Conservation (phyloP, 2,888 invertebrate species). For the Rhodophaea formosa region DNA sequence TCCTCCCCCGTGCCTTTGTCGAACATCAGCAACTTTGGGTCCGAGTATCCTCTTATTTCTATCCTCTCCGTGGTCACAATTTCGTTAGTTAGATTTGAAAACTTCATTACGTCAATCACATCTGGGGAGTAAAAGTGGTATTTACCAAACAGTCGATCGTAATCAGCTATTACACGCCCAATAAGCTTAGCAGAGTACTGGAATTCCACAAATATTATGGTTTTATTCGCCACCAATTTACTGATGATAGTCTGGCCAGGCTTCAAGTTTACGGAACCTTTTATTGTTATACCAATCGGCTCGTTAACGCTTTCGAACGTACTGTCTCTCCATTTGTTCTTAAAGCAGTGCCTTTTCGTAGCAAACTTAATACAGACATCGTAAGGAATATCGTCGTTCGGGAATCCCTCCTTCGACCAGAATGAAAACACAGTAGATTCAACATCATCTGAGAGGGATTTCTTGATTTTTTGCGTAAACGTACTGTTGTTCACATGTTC, state of each 20-base stretch:
- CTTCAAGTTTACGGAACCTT: slow-evolving; percentile 37
- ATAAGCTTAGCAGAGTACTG: slow-evolving; percentile 44
- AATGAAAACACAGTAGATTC: slow-evolving; percentile 45
- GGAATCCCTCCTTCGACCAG: slow-evolving; percentile 49
- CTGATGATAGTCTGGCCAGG: slow-evolving; percentile 44
- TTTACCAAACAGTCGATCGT: slow-evolving; percentile 51
- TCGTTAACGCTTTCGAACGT: slow-evolving; percentile 31
- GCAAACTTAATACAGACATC: slow-evolving; percentile 43
- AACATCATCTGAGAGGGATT: slow-evolving; percentile 35
- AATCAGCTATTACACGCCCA: slow-evolving; percentile 55
- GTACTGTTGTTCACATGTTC: slow-evolving; percentile 54
- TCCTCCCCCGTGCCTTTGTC: slow-evolving; percentile 42
- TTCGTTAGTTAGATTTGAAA: slow-evolving; percentile 49
- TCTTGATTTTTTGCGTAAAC: slow-evolving; percentile 31
- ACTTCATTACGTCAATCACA: slow-evolving; percentile 53
- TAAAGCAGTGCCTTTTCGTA: slow-evolving; percentile 34
- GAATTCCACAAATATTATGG: slow-evolving; percentile 48
- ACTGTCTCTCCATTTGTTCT: slow-evolving; percentile 50
- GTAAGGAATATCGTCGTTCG: slow-evolving; percentile 43
- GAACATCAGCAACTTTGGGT: slow-evolving; percentile 46
- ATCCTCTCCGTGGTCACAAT: slow-evolving; percentile 50
- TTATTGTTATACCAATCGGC: slow-evolving; percentile 38
- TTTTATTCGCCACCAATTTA: slow-evolving; percentile 46
- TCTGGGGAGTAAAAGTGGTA: slow-evolving; percentile 63
- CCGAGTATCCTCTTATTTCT: slow-evolving; percentile 51